phyloP scores from a whole-genome alignment of 2,113 vertebrate genomes.

The Gorsachius goisagi region DNA sequence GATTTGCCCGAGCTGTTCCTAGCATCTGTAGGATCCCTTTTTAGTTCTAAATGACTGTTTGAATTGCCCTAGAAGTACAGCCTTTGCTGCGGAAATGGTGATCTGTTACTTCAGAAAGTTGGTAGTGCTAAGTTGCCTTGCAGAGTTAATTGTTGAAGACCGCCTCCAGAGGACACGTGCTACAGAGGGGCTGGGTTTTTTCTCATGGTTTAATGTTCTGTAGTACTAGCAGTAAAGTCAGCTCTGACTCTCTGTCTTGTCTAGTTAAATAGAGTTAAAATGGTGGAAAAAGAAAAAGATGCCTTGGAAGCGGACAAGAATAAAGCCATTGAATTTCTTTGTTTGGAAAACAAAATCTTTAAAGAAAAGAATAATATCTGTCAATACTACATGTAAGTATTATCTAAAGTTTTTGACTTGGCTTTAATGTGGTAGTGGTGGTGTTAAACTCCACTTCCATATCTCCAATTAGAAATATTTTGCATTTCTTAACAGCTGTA shows the following conservation, averaged over 20 bases:
- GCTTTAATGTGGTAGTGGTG: neutral
- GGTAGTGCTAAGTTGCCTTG: neutral
- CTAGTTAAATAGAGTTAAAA: conserved; percentile 94
- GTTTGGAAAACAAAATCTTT: conserved; percentile 90
- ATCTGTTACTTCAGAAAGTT: neutral
- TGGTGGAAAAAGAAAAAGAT: conserved; percentile 97
- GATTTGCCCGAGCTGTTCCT: neutral
- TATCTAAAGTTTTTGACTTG: neutral
- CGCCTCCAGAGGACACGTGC: neutral
- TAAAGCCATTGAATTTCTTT: conserved; percentile 91
- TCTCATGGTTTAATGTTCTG: neutral
- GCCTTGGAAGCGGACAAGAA: conserved; percentile 93
- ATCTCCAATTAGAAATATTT: neutral
- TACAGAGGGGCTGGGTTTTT: neutral
- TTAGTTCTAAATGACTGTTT: neutral
- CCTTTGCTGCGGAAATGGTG: neutral
- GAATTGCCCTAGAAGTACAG: neutral
- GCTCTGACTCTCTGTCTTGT: conserved; percentile 1
- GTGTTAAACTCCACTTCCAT: neutral
- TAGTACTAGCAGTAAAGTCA: neutral
- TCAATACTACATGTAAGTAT: conserved; percentile 92
- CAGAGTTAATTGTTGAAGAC: neutral
- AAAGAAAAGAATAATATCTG: conserved; percentile 87
- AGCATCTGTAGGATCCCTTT: neutral
- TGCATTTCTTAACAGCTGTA: neutral